A percentile compares a stretch with the other conserved stretches of the same genome.
These are phyloP conservation scores for Gracilinanus agilis DNA, from an alignment of 2,113 vertebrate species.

Conservation along the genomic window DNA sequence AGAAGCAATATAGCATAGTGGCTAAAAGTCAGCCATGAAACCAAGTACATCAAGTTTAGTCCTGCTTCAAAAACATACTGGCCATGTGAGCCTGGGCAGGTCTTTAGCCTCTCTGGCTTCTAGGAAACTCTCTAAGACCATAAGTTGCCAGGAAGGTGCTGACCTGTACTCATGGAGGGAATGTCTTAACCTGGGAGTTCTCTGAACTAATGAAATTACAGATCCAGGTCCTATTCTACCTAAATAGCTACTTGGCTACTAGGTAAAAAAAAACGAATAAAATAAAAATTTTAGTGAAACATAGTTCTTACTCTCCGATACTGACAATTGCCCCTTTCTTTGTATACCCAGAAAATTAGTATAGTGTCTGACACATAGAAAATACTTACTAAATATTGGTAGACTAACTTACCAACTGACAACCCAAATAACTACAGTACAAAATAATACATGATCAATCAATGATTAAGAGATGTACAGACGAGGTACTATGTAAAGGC, in stretches of 20 bases:
- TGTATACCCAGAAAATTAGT: neutral
- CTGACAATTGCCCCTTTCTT: neutral
- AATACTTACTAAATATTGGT: neutral
- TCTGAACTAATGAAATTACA: neutral
- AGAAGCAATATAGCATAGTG: neutral
- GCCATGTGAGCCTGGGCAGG: neutral
- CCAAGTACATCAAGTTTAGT: neutral
- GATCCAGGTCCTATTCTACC: neutral
- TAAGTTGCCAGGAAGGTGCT: neutral
- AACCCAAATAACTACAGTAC: neutral
- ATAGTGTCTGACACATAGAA: neutral
- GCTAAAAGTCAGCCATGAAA: neutral
- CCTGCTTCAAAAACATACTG: neutral
- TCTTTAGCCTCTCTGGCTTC: too few species aligned
- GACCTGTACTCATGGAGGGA: neutral
- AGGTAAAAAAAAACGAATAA: neutral
- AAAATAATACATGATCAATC: neutral
- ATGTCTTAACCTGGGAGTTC: neutral
- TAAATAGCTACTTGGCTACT: neutral
- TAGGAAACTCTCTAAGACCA: neutral
- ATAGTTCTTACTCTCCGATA: neutral
- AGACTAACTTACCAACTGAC: neutral
- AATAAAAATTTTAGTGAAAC: neutral
- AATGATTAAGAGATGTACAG: neutral
- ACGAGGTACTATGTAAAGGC: neutral